Evolutionary conservation across 2,888 invertebrate genomes (phyloP).

Genomic region (Eilema sororculum): DNA sequence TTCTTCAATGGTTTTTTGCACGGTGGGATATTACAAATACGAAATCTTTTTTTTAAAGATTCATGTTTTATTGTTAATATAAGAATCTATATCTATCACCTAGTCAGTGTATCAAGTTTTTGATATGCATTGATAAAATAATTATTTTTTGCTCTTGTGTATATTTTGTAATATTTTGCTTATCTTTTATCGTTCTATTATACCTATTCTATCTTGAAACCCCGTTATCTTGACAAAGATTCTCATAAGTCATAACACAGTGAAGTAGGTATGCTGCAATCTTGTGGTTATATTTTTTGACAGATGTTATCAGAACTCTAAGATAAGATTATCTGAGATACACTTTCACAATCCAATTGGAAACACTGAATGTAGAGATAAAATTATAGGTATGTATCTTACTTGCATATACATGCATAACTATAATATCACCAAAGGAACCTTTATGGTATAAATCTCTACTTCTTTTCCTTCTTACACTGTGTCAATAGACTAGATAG

Average conservation of each 20-base stretch:
- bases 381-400: neutral
- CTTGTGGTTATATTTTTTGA: constrained; percentile 19
- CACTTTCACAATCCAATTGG: constrained; percentile 8
- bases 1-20: neutral
- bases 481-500: no score
- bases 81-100: neutral
- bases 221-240: constrained; percentile 32
- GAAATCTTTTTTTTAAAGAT: no score
- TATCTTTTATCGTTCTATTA: constrained; percentile 18
- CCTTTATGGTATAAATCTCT: no score
- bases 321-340: constrained; percentile 38
- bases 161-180: neutral
- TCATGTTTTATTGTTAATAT: neutral
- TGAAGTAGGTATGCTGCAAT: constrained; percentile 12
- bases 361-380: neutral
- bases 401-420: neutral
- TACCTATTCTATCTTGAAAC: constrained; percentile 20
- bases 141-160: neutral
- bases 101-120: neutral
- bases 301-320: constrained; percentile 10
- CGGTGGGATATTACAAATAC: no score
- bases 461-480: no score
- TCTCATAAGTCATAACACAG: constrained; percentile 9
- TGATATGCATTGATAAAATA: neutral
- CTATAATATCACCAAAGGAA: neutral